These are phyloP conservation scores for Drosophila pallidifrons DNA, from an alignment of 1,140 invertebrate genomes.

Conservation along the genomic window DNA sequence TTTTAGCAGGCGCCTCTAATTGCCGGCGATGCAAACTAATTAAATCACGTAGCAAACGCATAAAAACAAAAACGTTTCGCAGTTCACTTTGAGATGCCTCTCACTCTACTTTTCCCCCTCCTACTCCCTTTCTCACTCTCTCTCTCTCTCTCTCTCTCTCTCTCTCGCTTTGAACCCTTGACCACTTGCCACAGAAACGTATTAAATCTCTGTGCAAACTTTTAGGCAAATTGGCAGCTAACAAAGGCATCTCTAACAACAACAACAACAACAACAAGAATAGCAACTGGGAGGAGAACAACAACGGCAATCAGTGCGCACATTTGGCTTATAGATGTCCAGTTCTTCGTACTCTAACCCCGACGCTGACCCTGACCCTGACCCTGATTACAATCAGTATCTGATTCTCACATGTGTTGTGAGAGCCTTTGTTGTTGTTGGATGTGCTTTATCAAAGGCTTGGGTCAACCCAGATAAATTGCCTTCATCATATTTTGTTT, in stretches of 20 bases:
- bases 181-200: conserved; percentile 12
- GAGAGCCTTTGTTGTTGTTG: conserved; percentile 26
- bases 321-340: conserved; percentile 36
- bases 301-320: conserved; percentile 49
- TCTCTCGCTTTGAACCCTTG: conserved; percentile 17
- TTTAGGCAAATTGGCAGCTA: conserved; percentile 74
- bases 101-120: not conserved
- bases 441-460: conserved; percentile 66
- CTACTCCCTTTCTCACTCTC: no score
- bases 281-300: not conserved
- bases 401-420: conserved; percentile 24
- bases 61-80: conserved; percentile 71
- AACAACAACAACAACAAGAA: conserved; percentile 23
- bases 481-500: conserved; percentile 79
- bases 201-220: conserved; percentile 52
- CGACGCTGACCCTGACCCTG: conserved; percentile 10
- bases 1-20: conserved; percentile 51
- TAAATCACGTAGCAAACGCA: conserved; percentile 82
- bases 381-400: not conserved
- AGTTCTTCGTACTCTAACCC: not conserved
- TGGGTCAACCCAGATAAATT: conserved; percentile 67
- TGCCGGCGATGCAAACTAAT: conserved; percentile 67
- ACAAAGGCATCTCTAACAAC: conserved; percentile 41
- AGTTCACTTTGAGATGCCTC: conserved; percentile 19
- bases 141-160: conserved; percentile 7